Evolutionary conservation across 2,113 vertebrate genomes (phyloP).

Genomic region (Serilophus lunatus): DNA sequence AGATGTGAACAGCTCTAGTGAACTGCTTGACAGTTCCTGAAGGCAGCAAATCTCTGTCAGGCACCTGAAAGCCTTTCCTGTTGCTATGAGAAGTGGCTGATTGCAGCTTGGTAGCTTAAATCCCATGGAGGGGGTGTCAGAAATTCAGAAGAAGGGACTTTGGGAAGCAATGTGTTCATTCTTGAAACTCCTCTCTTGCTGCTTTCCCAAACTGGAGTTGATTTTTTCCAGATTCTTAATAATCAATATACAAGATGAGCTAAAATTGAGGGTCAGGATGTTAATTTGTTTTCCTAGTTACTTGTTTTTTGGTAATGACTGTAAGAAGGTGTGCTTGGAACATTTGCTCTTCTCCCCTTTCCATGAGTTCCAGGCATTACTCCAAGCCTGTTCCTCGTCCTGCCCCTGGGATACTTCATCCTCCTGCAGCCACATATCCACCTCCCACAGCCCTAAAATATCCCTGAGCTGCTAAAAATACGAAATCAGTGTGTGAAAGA

Average conservation of each 20-base stretch:
- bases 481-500: neutral
- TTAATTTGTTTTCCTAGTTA: neutral
- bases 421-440: neutral
- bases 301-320: neutral
- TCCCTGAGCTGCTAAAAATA: neutral
- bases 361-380: neutral
- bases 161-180: fast-evolving
- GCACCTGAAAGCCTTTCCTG: too few relatives aligned
- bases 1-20: too few relatives aligned
- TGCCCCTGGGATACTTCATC: neutral
- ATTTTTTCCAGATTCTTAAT: neutral
- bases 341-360: neutral
- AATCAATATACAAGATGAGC: neutral
- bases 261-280: neutral
- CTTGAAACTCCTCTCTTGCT: neutral
- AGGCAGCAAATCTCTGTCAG: too few relatives aligned
- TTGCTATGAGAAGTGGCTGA: neutral
- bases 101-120: neutral
- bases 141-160: neutral
- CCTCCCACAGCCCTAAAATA: neutral
- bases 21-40: too few relatives aligned
- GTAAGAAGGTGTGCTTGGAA: fast-evolving
- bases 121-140: neutral
- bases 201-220: neutral
- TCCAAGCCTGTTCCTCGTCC: neutral